A percentile compares a stretch with the other conserved stretches of the same genome.
Evolutionary conservation across 53 echinoderm and acorn worm species (phyloP).

Genomic region (Patiria pectinifera): DNA sequence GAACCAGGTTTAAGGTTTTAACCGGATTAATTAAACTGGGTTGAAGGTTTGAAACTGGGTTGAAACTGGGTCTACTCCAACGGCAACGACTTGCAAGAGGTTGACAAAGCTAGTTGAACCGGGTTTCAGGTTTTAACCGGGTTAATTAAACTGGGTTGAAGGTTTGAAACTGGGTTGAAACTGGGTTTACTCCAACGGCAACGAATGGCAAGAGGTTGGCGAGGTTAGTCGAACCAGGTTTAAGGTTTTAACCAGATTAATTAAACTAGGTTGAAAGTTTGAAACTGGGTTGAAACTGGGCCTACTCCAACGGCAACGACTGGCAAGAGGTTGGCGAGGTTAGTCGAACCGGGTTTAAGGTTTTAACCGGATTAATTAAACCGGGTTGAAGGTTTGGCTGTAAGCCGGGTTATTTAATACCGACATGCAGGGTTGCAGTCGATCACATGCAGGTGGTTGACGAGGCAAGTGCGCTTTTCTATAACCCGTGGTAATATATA

Average conservation of each 20-base stretch:
- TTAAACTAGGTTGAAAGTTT: neutral
- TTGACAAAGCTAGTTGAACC: constrained; percentile 75
- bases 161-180: too few relatives aligned
- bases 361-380: too few relatives aligned
- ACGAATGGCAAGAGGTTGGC: constrained; percentile 90
- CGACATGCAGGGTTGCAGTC: too few relatives aligned
- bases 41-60: too few relatives aligned
- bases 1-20: neutral
- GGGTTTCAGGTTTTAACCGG: too few relatives aligned
- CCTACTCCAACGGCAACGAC: constrained; percentile 92
- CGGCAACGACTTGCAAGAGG: constrained; percentile 93
- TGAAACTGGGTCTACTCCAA: constrained; percentile 84
- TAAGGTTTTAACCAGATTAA: neutral
- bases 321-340: constrained; percentile 92
- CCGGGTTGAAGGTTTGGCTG: too few relatives aligned
- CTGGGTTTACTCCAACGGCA: constrained; percentile 93
- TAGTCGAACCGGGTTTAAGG: neutral
- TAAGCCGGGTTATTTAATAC: too few relatives aligned
- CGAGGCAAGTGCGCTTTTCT: too few relatives aligned
- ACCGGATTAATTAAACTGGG: neutral
- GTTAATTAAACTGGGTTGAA: too few relatives aligned
- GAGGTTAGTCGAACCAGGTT: constrained; percentile 68
- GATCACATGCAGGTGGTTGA: too few relatives aligned
- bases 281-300: constrained; percentile 62
- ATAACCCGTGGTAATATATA: too few relatives aligned